Conservation (phyloP, 2,888 invertebrate species). For the Leptodirus hochenwartii region DNA sequence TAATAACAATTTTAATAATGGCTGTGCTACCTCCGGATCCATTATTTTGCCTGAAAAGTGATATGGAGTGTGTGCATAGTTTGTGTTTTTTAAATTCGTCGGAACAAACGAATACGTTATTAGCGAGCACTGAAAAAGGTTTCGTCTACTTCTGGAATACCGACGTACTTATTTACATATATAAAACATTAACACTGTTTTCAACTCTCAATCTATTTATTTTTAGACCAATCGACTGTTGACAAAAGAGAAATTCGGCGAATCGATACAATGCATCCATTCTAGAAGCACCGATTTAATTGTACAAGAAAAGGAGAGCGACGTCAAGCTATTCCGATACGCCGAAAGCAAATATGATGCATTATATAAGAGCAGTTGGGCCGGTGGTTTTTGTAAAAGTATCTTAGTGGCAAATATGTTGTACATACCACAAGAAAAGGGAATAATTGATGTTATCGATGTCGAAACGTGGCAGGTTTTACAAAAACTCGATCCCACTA, state of each 20-base stretch:
- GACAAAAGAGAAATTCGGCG: slow-evolving; percentile 44
- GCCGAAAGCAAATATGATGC: slow-evolving; percentile 40
- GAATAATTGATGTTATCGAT: slow-evolving; percentile 30
- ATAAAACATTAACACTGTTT: neutral
- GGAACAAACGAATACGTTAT: slow-evolving; percentile 36
- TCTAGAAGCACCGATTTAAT: slow-evolving; percentile 42
- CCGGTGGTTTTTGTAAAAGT: slow-evolving; percentile 55
- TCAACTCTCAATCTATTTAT: slow-evolving; percentile 7
- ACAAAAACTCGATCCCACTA: slow-evolving; percentile 26
- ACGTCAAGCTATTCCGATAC: slow-evolving; percentile 42
- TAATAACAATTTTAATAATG: no score
- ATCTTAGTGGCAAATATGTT: slow-evolving; percentile 39
- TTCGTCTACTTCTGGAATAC: slow-evolving; percentile 63
- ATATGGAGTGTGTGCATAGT: slow-evolving; percentile 55
- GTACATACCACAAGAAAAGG: slow-evolving; percentile 45
- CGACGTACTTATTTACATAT: slow-evolving; percentile 38
- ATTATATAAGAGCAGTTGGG: slow-evolving; percentile 34
- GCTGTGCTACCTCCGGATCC: slow-evolving; percentile 64
- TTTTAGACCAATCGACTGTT: slow-evolving; percentile 53
- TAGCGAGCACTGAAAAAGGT: slow-evolving; percentile 58
- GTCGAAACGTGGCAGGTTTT: slow-evolving; percentile 24
- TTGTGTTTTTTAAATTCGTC: no score
- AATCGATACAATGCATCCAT: slow-evolving; percentile 41
- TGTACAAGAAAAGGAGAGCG: slow-evolving; percentile 58
- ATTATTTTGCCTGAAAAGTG: slow-evolving; percentile 50